These are phyloP conservation scores for Prionace glauca DNA, from an alignment of 2,797 vertebrate genomes.

Conservation along the genomic window DNA sequence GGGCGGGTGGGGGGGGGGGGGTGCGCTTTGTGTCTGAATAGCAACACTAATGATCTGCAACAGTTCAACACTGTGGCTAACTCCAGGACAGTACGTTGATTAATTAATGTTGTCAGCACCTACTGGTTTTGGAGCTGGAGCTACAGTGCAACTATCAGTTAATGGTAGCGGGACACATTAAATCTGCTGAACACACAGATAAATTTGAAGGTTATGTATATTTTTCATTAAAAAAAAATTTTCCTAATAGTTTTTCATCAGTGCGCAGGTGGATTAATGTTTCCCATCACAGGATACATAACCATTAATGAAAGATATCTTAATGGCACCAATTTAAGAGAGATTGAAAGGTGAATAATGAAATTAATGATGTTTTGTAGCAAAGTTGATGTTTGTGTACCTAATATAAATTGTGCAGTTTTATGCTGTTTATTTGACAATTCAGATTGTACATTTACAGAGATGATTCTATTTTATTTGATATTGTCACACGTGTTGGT, in stretches of 20 bases:
- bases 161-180: not conserved
- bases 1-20: no score
- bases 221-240: not conserved
- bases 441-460: not conserved
- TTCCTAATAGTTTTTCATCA: slow-evolving; percentile 12
- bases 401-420: not conserved
- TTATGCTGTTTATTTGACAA: not conserved
- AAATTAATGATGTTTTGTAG: not conserved
- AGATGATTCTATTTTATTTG: not conserved
- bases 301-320: slow-evolving; percentile 19
- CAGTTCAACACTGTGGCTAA: slow-evolving; percentile 4
- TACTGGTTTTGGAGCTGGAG: not conserved
- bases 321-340: not conserved
- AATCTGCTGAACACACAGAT: not conserved
- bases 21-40: not conserved
- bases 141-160: not conserved
- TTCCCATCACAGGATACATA: not conserved
- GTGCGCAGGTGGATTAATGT: not conserved
- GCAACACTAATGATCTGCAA: not conserved
- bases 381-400: not conserved
- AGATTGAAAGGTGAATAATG: not conserved
- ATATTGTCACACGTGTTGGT: no score
- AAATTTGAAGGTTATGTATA: not conserved
- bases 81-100: not conserved
- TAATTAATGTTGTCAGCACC: not conserved